Evolutionary conservation across 2,113 vertebrate genomes (phyloP).

Genomic region (Percina caprodes): DNA sequence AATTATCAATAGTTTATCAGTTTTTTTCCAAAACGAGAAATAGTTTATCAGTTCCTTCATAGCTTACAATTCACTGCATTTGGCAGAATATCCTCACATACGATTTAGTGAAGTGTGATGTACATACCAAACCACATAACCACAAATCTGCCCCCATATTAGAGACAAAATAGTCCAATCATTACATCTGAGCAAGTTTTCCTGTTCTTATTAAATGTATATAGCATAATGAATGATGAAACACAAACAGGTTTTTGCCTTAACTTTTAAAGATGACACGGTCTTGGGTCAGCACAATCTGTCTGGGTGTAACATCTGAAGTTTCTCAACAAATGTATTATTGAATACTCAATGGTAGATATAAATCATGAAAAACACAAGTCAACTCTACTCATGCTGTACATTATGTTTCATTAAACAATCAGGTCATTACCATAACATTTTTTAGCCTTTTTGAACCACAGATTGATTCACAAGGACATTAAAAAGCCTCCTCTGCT

Average conservation of each 20-base stretch:
- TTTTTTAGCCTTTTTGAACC: not conserved
- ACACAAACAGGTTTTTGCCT: not conserved
- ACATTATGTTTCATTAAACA: not conserved
- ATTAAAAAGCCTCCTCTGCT: not conserved
- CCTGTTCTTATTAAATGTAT: not conserved
- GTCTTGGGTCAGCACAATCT: not conserved
- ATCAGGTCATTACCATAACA: not conserved
- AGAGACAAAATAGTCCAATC: not conserved
- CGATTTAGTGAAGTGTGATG: not conserved
- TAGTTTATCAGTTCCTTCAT: not conserved
- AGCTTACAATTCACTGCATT: not conserved
- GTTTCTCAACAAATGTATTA: conserved; percentile 26
- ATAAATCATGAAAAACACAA: conserved; percentile 4
- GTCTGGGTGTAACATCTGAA: conserved; percentile 30
- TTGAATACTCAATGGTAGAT: conserved; percentile 21
- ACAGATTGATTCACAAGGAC: not conserved
- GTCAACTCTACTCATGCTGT: not conserved
- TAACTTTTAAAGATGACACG: conserved; percentile 36
- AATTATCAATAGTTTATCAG: no score
- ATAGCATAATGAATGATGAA: not conserved
- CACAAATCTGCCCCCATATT: not conserved
- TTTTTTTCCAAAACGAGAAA: not conserved
- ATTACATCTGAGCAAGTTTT: not conserved
- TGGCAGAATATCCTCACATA: not conserved
- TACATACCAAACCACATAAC: not conserved